Conservation (phyloP, 2,888 invertebrate genomes). For the Thumatha senex region DNA sequence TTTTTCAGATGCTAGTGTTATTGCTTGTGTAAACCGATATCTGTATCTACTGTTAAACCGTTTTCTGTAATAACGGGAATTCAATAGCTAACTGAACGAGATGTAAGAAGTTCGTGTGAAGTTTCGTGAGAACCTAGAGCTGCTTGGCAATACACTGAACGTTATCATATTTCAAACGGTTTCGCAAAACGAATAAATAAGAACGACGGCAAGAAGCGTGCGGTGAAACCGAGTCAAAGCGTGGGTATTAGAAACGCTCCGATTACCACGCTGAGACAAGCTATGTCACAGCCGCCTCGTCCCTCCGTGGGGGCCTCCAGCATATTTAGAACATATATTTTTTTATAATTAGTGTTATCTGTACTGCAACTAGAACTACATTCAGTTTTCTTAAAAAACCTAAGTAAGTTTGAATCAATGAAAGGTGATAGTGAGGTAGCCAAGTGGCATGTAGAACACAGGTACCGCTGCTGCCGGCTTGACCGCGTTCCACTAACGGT, state of each 20-base stretch:
- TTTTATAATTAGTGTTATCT: background rate
- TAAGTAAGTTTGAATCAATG: constrained; percentile 34
- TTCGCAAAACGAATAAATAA: constrained; percentile 82
- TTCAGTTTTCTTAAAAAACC: background rate
- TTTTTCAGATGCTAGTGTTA: constrained; percentile 22
- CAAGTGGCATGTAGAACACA: constrained; percentile 53
- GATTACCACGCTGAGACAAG: constrained; percentile 73
- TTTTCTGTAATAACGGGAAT: constrained; percentile 64
- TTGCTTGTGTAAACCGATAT: constrained; percentile 58
- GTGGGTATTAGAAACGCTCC: constrained; percentile 83
- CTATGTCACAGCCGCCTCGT: constrained; percentile 42
- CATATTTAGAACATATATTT: background rate
- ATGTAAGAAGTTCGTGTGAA: constrained; percentile 74
- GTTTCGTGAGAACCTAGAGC: constrained; percentile 72
- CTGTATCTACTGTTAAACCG: constrained; percentile 37
- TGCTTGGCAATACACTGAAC: constrained; percentile 68
- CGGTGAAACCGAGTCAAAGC: constrained; percentile 82
- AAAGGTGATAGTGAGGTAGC: constrained; percentile 52
- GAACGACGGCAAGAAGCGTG: constrained; percentile 81
- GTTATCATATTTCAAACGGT: constrained; percentile 83
- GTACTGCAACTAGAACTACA: background rate
- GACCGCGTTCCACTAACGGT: constrained; percentile 83
- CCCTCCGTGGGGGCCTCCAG: constrained; percentile 8
- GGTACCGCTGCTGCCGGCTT: constrained; percentile 70
- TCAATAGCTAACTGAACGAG: constrained; percentile 69